Percentiles rank a stretch among this genome's conserved stretches.
Evolutionary conservation across 1,140 invertebrate genomes (phyloP).

Genomic region (Notospermus geniculatus): DNA sequence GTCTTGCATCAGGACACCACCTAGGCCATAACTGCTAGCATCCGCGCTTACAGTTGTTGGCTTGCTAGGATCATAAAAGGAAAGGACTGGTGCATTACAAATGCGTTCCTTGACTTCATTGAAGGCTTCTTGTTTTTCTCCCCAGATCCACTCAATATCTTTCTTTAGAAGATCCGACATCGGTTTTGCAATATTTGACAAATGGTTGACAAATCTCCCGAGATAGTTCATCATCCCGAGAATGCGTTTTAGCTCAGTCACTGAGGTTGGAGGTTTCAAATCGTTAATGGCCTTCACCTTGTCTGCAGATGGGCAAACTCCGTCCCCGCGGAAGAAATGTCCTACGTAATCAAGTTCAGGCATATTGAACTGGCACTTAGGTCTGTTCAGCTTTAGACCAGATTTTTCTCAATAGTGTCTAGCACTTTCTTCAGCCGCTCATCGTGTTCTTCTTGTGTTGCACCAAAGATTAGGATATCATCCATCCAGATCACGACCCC

Average conservation of each 20-base stretch:
- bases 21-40: slow-evolving; percentile 10
- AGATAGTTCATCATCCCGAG: slow-evolving; percentile 28
- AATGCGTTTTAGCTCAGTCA: slow-evolving; percentile 30
- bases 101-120: not conserved
- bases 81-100: not conserved
- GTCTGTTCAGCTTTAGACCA: slow-evolving; percentile 24
- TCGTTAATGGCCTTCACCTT: slow-evolving; percentile 32
- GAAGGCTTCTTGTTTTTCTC: slow-evolving; percentile 2
- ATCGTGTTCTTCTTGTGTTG: slow-evolving; percentile 21
- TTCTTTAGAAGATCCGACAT: not conserved
- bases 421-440: slow-evolving; percentile 15
- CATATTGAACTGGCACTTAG: slow-evolving; percentile 19
- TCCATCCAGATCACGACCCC: slow-evolving; percentile 21
- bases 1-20: slow-evolving; percentile 19
- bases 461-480: slow-evolving; percentile 23
- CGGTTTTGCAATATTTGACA: slow-evolving; percentile 11
- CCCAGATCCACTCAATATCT: slow-evolving; percentile 1
- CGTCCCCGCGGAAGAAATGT: slow-evolving; percentile 25
- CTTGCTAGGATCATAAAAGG: slow-evolving; percentile 19
- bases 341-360: slow-evolving; percentile 20
- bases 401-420: slow-evolving; percentile 9
- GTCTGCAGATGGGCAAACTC: slow-evolving; percentile 17
- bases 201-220: slow-evolving; percentile 25
- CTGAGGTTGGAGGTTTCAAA: slow-evolving; percentile 27
- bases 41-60: slow-evolving; percentile 17